Base-by-base conservation (phyloP, 2,113 vertebrate species). In the Hemiprocne comata region DNA sequence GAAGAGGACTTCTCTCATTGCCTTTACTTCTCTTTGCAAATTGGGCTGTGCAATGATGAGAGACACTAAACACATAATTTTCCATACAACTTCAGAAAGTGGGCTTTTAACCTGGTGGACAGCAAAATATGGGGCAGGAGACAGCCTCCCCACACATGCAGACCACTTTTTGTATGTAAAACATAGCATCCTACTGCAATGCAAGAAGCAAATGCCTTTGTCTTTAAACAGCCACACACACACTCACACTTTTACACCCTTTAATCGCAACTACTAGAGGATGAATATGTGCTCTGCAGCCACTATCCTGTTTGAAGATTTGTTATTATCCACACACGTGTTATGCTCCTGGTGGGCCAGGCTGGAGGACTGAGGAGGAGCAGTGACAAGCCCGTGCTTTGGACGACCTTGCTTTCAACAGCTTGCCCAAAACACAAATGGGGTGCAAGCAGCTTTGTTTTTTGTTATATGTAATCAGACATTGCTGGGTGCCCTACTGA, bases 121-220 rank as follows among this genome's bases (percentile, higher is more conserved):
- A 2, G 46, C 26, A 62, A 44, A 62, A 76, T 2, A 8, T 44
- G 42, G 60, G 70, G 42, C 38, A 55, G 51, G 60, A 76, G 54
- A 24, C 36, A 89, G 50, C 18, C 17, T 65, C 33, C 11, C 19
- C 61, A 18, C 15, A n/a, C 0, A 0, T 8, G 44, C 48, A 44
- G 50, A 36, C 25, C 64, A 20, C 29, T 57, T 54, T 69, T 15
- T 46, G 31, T 31, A 44, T 26, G 24, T 85, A 33, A 34, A 74
- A 6, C 17, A 4, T 1, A 34, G 33, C 24, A 69, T 48, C 15
- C 26, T 13, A 7, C 18, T 87, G 44, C 53, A 38, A 12, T 11
- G 33, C 42, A 75, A 78, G 60, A 4, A 28, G n/a, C 36, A n/a
- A 36, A 50, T 24, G 36, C 53, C 62, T 57, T 67, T 54, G 7